Evolutionary conservation across 2,113 vertebrate species (phyloP).

Genomic region (Chaetops frenatus): DNA sequence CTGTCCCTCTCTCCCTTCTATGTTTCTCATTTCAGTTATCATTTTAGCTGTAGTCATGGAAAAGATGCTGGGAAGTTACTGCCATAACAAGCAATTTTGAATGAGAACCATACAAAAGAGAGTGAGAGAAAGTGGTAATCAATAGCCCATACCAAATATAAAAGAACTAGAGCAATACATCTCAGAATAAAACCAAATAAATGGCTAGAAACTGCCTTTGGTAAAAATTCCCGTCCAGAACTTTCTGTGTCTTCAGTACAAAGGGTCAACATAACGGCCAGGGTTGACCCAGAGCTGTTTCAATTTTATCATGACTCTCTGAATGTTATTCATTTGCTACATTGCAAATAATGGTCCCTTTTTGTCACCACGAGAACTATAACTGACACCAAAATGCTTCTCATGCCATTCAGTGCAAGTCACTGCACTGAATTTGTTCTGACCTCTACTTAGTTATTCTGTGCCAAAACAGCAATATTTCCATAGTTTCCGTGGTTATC

Average conservation of each 20-base stretch:
- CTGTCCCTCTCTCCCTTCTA: not conserved
- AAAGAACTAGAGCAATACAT: not conserved
- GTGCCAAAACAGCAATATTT: not conserved
- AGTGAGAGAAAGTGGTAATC: not conserved
- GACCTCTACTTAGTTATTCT: not conserved
- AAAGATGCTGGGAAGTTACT: not conserved
- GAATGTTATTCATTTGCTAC: not conserved
- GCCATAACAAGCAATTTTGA: not conserved
- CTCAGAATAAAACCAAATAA: not conserved
- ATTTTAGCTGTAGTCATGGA: not conserved
- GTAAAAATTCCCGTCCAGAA: not conserved
- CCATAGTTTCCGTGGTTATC: not conserved
- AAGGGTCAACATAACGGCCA: not conserved
- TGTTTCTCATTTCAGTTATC: not conserved
- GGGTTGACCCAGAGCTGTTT: not conserved
- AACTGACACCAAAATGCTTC: not conserved
- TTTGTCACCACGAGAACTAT: constrained; percentile 21
- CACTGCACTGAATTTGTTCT: not conserved
- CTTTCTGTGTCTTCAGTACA: not conserved
- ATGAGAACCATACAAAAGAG: not conserved
- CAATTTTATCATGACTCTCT: not conserved
- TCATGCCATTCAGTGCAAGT: not conserved
- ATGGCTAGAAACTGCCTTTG: not conserved
- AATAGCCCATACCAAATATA: not conserved
- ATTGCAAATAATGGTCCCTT: constrained; percentile 38